phyloP scores from a whole-genome alignment of 1,140 invertebrate species.

The Lasaia peninsularis region DNA sequence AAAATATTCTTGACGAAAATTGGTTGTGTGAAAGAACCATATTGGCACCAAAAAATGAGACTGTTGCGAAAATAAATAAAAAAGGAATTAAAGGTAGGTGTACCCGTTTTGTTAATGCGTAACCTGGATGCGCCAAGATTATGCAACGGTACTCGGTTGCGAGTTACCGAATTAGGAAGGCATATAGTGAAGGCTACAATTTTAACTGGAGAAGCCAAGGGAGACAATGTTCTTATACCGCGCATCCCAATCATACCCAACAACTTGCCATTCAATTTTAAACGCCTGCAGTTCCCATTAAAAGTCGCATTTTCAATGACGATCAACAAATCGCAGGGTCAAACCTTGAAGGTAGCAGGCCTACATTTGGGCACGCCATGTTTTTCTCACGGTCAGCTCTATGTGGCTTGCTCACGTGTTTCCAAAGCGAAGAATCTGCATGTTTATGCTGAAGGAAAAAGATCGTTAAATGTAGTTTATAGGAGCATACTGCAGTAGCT shows the following conservation, averaged over 20 bases:
- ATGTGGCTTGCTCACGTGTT: conserved; percentile 35
- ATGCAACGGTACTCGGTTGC: conserved; percentile 36
- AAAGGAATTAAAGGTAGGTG: conserved; percentile 31
- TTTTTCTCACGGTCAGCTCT: conserved; percentile 35
- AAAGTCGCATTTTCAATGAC: conserved; percentile 58
- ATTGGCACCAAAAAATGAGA: conserved; percentile 38
- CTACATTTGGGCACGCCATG: conserved; percentile 34
- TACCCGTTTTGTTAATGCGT: conserved; percentile 34
- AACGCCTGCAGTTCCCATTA: conserved; percentile 75
- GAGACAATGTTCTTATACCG: conserved; percentile 38
- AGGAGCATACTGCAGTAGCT: conserved; percentile 38
- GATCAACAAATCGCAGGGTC: conserved; percentile 63
- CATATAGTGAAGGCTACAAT: conserved; percentile 35
- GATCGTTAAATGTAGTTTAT: conserved; percentile 36
- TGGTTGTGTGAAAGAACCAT: conserved; percentile 41
- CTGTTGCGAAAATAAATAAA: conserved; percentile 37
- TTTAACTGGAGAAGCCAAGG: conserved; percentile 46
- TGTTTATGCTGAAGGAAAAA: conserved; percentile 30
- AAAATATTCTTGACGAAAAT: conserved; percentile 31
- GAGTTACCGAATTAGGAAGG: conserved; percentile 27
- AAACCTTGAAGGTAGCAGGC: conserved; percentile 44
- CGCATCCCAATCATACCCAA: conserved; percentile 37
- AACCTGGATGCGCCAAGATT: conserved; percentile 37
- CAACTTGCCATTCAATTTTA: conserved; percentile 50
- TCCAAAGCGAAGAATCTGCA: conserved; percentile 32